Conservation (phyloP, 2,113 vertebrate species). For the Sprattus sprattus region DNA sequence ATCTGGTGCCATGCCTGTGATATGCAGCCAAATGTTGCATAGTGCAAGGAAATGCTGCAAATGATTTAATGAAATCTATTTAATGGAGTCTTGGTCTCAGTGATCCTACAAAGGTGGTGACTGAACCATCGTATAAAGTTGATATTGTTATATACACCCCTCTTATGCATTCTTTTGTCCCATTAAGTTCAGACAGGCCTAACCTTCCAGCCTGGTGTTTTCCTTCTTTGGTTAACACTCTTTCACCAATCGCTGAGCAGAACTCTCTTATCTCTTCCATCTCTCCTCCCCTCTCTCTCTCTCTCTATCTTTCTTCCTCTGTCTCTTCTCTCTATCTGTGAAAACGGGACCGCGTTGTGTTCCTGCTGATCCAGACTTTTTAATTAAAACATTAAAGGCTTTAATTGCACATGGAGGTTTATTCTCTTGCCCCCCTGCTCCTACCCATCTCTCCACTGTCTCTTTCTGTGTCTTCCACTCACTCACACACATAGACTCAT, state of each 20-base stretch:
- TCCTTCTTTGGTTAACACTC: no score
- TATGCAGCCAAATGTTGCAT: no score
- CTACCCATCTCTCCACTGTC: conserved; percentile 28
- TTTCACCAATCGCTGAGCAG: conserved; percentile 45
- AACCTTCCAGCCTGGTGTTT: no score
- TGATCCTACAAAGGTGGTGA: no score
- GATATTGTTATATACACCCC: no score
- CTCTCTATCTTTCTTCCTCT: not conserved
- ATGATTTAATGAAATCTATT: no score
- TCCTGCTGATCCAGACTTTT: conserved; percentile 45
- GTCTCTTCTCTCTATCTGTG: not conserved
- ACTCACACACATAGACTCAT: not conserved
- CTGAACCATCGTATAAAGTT: no score
- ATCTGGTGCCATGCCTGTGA: no score
- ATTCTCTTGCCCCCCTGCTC: conserved; percentile 47
- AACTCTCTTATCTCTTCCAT: conserved; percentile 1
- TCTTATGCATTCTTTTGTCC: no score
- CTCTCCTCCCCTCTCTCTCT: conserved; percentile 33
- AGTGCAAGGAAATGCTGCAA: no score
- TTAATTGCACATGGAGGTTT: conserved; percentile 63
- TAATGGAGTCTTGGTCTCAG: no score
- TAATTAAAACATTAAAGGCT: conserved; percentile 64
- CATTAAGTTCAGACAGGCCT: no score
- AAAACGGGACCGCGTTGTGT: conserved; percentile 54
- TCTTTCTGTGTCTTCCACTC: not conserved